Conservation (phyloP, 2,797 vertebrate genomes). For the Chlorospingus semifuscus region DNA sequence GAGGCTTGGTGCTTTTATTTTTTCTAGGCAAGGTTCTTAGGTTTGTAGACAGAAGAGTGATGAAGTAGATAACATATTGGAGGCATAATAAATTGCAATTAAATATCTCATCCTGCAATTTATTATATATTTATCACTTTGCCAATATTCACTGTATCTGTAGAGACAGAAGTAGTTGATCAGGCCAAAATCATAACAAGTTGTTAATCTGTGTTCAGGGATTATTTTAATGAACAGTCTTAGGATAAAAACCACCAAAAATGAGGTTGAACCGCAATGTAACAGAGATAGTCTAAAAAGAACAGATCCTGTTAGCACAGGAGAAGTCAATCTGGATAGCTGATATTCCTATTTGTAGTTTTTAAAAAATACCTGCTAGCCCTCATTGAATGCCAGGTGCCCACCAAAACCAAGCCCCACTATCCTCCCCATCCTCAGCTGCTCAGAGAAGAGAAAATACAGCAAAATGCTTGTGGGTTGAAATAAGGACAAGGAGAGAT, state of each 20-base stretch:
- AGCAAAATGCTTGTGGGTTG: not conserved
- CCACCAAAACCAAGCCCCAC: not conserved
- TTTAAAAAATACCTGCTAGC: not conserved
- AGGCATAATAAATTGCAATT: not conserved
- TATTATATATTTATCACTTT: not conserved
- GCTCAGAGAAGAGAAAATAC: not conserved
- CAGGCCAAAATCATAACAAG: not conserved
- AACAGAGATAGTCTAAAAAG: not conserved
- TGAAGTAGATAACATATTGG: not conserved
- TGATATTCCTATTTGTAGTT: not conserved
- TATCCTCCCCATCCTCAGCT: fast-evolving
- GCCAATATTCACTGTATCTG: not conserved
- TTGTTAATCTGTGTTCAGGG: not conserved
- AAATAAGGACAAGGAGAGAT: not conserved
- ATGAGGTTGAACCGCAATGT: not conserved
- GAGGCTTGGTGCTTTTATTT: not conserved
- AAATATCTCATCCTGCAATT: not conserved
- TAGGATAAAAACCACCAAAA: not conserved
- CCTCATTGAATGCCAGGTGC: not conserved
- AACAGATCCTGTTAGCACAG: not conserved
- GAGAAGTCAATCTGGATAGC: not conserved
- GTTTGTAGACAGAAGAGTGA: not conserved
- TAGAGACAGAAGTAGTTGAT: not conserved
- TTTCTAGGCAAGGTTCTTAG: not conserved
- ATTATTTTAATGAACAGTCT: not conserved